Conservation (phyloP, 2,113 vertebrate species). For the Paedocypris sp. region DNA sequence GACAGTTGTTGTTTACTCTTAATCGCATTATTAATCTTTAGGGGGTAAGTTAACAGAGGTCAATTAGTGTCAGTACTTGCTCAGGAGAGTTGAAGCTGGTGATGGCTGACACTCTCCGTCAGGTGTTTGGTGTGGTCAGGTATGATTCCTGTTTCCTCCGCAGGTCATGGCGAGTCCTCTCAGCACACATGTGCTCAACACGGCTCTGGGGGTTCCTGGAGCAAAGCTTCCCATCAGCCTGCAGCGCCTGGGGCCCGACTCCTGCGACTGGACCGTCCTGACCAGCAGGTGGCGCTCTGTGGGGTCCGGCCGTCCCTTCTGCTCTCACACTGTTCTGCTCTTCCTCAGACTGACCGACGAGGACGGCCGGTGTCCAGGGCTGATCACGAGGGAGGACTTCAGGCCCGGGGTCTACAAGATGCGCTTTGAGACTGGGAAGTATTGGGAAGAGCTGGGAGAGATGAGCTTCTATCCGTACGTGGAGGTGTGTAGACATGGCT, state of each 20-base stretch:
- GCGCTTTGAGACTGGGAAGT: slow-evolving; percentile 73
- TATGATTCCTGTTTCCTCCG: too few relatives aligned
- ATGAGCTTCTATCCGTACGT: slow-evolving; percentile 78
- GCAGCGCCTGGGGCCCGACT: slow-evolving; percentile 40
- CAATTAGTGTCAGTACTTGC: too few relatives aligned
- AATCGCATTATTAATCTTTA: too few relatives aligned
- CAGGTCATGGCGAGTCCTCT: slow-evolving; percentile 51
- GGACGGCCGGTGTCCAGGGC: slow-evolving; percentile 68
- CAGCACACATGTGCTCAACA: slow-evolving; percentile 64
- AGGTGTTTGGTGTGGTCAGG: too few relatives aligned
- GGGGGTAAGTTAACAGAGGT: too few relatives aligned
- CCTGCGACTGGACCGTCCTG: slow-evolving; percentile 48
- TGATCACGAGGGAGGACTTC: slow-evolving; percentile 56
- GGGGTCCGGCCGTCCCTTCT: too few relatives aligned
- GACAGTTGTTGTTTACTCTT: too few relatives aligned
- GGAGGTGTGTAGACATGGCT: slow-evolving; percentile 60
- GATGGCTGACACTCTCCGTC: slow-evolving; percentile 46
- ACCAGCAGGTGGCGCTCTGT: slow-evolving; percentile 56
- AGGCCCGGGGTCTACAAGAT: slow-evolving; percentile 74
- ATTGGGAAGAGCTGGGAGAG: slow-evolving; percentile 71
- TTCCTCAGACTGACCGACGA: slow-evolving; percentile 64
- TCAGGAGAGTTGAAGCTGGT: background rate
- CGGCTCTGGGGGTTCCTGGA: slow-evolving; percentile 51
- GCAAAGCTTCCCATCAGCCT: slow-evolving; percentile 53
- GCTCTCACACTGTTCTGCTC: too few relatives aligned